Percentiles rank a stretch among this genome's conserved stretches.
Conservation (phyloP, 2,888 invertebrate genomes). For the Lochmaea capreae region DNA sequence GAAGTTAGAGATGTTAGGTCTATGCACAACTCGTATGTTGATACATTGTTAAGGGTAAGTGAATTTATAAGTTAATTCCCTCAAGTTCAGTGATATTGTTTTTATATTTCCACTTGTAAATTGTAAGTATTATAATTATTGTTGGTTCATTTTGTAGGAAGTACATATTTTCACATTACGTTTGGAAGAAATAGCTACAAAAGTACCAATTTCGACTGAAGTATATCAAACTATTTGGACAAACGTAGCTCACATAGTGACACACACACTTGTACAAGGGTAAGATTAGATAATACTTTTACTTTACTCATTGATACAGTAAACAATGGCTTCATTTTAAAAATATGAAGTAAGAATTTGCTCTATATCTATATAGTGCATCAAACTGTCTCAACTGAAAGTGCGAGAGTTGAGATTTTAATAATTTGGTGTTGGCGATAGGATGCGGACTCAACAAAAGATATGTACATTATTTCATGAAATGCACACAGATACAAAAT, state of each 20-base stretch:
- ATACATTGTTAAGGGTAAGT: constrained; percentile 75
- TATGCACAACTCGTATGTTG: constrained; percentile 91
- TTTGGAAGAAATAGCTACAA: constrained; percentile 77
- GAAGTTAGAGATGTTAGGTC: constrained; percentile 94
- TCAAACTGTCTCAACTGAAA: no score
- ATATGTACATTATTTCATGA: no score
- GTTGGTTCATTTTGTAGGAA: constrained; percentile 66
- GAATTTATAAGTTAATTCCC: constrained; percentile 43
- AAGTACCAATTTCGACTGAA: constrained; percentile 78
- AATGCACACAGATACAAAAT: no score
- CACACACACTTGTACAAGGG: constrained; percentile 94
- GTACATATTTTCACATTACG: constrained; percentile 83
- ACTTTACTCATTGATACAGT: no score
- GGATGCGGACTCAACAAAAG: no score
- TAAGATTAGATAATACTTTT: constrained; percentile 59
- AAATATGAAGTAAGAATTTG: no score
- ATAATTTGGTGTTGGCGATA: background rate
- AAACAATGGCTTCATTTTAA: no score
- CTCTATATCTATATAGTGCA: no score
- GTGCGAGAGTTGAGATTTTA: background rate
- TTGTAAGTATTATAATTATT: background rate
- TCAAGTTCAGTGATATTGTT: background rate
- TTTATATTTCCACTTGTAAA: background rate
- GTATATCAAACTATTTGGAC: constrained; percentile 85
- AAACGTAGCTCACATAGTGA: constrained; percentile 85